Evolutionary conservation across 2,888 invertebrate genomes (phyloP).

Genomic region (Alcis repandata): DNA sequence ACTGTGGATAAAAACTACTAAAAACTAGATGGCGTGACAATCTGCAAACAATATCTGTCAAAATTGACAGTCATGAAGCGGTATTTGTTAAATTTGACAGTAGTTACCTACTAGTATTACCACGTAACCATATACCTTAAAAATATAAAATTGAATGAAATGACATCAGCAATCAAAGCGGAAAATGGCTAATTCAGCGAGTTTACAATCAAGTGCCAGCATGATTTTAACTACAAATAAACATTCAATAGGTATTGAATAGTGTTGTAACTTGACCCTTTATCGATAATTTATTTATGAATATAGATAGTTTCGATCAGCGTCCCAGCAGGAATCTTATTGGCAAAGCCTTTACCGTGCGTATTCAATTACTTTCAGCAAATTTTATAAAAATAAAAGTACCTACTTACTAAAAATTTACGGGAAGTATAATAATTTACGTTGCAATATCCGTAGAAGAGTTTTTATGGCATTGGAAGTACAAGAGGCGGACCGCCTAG

Average conservation of each 20-base stretch:
- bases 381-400: neutral
- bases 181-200: neutral
- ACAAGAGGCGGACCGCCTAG: too few species aligned
- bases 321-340: constrained; percentile 8
- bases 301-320: constrained; percentile 11
- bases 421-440: neutral
- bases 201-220: neutral
- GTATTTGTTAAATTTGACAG: too few species aligned
- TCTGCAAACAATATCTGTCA: too few species aligned
- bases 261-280: constrained; percentile 3
- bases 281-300: constrained; percentile 22
- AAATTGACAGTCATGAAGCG: too few species aligned
- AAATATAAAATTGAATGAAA: too few species aligned
- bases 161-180: too few species aligned
- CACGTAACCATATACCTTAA: too few species aligned
- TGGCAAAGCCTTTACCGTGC: neutral
- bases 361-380: neutral
- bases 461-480: too few species aligned
- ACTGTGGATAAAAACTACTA: too few species aligned
- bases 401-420: neutral
- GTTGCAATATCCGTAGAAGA: too few species aligned
- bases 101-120: too few species aligned
- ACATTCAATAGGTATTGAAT: neutral
- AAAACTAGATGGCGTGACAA: too few species aligned
- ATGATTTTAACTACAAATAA: neutral